A percentile compares a stretch with the other conserved stretches of the same genome.
phyloP scores from a whole-genome alignment of 1,140 invertebrate genomes.

The Drosophila mojavensis region DNA sequence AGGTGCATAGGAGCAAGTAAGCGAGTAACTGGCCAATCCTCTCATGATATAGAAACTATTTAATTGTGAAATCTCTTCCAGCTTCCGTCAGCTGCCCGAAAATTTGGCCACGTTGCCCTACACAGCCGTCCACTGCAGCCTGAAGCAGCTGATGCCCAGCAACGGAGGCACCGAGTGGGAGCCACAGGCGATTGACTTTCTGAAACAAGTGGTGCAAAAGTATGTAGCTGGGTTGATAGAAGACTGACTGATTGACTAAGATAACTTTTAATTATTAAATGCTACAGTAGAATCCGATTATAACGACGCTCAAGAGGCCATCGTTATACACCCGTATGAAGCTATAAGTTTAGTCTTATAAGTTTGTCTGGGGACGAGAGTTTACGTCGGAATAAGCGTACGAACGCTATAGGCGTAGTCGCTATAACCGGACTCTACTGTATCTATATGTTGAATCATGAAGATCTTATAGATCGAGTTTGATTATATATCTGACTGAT shows the following conservation, averaged over 20 bases:
- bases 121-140: conserved; percentile 59
- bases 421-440: too few relatives aligned
- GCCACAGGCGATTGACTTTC: conserved; percentile 37
- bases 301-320: too few relatives aligned
- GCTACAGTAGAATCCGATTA: too few relatives aligned
- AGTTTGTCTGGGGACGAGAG: too few relatives aligned
- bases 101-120: conserved; percentile 40
- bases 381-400: too few relatives aligned
- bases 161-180: conserved; percentile 43
- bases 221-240: conserved; percentile 14
- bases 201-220: conserved; percentile 60
- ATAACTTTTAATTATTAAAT: too few relatives aligned
- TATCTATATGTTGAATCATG: too few relatives aligned
- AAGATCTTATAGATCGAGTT: too few relatives aligned
- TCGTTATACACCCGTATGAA: too few relatives aligned
- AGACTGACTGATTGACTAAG: neutral
- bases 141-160: conserved; percentile 58
- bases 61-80: conserved; percentile 11
- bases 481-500: too few relatives aligned
- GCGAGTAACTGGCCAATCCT: conserved; percentile 2
- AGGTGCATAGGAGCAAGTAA: conserved; percentile 35
- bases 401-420: too few relatives aligned
- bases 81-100: conserved; percentile 52
- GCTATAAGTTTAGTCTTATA: too few relatives aligned
- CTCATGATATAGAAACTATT: neutral